These are phyloP conservation scores for Anoplolepis gracilipes DNA, from an alignment of 1,140 invertebrate species.

Conservation along the genomic window DNA sequence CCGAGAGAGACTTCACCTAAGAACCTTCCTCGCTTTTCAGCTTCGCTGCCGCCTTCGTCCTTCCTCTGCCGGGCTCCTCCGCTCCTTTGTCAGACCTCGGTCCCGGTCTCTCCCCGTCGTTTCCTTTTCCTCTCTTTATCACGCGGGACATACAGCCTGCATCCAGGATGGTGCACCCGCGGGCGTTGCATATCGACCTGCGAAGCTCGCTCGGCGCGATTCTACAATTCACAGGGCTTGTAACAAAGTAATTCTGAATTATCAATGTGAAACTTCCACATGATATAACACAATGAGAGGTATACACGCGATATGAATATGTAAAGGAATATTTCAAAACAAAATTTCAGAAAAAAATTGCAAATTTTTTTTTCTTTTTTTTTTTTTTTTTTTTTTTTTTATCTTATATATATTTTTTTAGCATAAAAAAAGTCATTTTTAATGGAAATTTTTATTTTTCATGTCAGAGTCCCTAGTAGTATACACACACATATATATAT, in stretches of 20 bases:
- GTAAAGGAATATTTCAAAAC: neutral
- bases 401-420: neutral
- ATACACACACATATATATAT: too few relatives aligned
- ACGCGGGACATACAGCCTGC: slow-evolving; percentile 44
- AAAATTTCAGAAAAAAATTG: neutral
- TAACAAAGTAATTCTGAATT: slow-evolving; percentile 8
- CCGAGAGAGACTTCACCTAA: slow-evolving; percentile 63
- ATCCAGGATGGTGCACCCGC: slow-evolving; percentile 41
- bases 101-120: slow-evolving; percentile 66
- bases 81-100: slow-evolving; percentile 76
- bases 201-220: slow-evolving; percentile 39
- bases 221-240: slow-evolving; percentile 40
- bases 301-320: too few relatives aligned
- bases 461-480: too few relatives aligned
- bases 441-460: too few relatives aligned
- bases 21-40: slow-evolving; percentile 67
- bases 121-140: slow-evolving; percentile 73
- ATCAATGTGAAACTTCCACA: neutral
- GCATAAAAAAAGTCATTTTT: neutral
- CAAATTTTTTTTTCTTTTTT: too few relatives aligned
- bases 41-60: slow-evolving; percentile 42
- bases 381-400: too few relatives aligned
- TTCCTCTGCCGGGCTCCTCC: neutral
- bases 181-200: slow-evolving; percentile 25
- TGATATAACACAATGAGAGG: neutral